A percentile compares a stretch with the other conserved stretches of the same genome.
These are phyloP conservation scores for Esperia sulphurella DNA, from an alignment of 2,888 invertebrate genomes.

Conservation along the genomic window DNA sequence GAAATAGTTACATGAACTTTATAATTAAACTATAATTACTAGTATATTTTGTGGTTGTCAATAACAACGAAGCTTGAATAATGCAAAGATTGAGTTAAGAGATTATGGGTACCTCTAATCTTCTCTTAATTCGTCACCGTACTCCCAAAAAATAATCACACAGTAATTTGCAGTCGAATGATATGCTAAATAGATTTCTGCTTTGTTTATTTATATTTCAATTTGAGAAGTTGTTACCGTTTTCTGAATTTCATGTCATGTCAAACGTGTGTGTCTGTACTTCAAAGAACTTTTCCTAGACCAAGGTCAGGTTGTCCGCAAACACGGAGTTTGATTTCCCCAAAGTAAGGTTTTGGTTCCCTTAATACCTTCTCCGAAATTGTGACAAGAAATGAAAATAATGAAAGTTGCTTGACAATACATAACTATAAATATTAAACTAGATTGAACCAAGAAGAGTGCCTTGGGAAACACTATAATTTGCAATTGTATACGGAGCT, in stretches of 20 bases:
- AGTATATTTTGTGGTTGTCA: too few relatives aligned
- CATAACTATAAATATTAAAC: neutral
- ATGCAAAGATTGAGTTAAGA: too few relatives aligned
- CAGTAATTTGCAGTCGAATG: too few relatives aligned
- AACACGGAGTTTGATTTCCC: slow-evolving; percentile 3
- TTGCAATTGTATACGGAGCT: too few relatives aligned
- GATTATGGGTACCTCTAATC: too few relatives aligned
- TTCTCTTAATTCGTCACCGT: too few relatives aligned
- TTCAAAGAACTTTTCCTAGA: neutral
- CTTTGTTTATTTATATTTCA: too few relatives aligned
- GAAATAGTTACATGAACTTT: too few relatives aligned
- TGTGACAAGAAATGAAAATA: neutral
- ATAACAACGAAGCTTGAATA: too few relatives aligned
- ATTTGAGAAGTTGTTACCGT: neutral
- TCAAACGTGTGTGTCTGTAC: neutral
- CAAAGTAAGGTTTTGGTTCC: neutral
- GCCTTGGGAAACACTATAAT: neutral
- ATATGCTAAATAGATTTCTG: too few relatives aligned
- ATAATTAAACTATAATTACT: too few relatives aligned
- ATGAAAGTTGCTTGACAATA: neutral
- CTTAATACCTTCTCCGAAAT: neutral
- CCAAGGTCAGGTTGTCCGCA: neutral
- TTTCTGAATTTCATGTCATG: neutral
- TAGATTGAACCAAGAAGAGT: neutral
- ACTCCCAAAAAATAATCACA: too few relatives aligned